Evolutionary conservation across 2,888 invertebrate genomes (phyloP), one percentile per base, ranked within the genome.

Genomic region (Lycaena phlaeas): DNA sequence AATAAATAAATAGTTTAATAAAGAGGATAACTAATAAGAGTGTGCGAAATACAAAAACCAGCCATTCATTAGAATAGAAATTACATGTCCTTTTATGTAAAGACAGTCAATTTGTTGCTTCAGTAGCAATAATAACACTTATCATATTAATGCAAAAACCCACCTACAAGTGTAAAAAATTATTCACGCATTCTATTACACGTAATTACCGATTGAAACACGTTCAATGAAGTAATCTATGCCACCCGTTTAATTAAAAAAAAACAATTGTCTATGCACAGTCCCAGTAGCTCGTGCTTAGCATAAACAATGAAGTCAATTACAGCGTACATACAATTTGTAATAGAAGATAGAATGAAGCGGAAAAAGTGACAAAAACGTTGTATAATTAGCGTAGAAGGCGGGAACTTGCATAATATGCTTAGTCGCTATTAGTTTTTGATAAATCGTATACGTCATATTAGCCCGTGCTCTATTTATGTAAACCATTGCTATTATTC

Each of bases 351-450:
- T 34, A 18, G 17, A 34, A 34, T 34, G 34, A 38, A 46, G 43
- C 41, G 36, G 41, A 41, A 47, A 51, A 53, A 48, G 44, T 36
- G 43, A 43, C 49, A 54, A 62, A 57, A 60, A 55, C 45, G 38
- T 42, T 42, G 50, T 56, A 61, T 59, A 59, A 63, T 61, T 60
- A 59, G 50, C 41, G 40, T 37, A 46, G 46, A 52, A 59, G 56
- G 57, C 54, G 56, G 59, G 54, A 59, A 60, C 52, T 51, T 53
- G 51, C 50, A 46, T 54, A 46, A 47, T 44, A 50, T 56, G 50
- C 54, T 50, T 52, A 51, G 48, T 46, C 43, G 52, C 50, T 53
- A 55, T 56, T 59, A 54, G 51, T 52, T 62, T 64, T 61, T 58
- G 10, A 18, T 17, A 34, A 15, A 30, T 30, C 30, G n/a, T 22